Evolutionary conservation across 2,797 vertebrate species (phyloP).

Genomic region (Perodicticus potto): DNA sequence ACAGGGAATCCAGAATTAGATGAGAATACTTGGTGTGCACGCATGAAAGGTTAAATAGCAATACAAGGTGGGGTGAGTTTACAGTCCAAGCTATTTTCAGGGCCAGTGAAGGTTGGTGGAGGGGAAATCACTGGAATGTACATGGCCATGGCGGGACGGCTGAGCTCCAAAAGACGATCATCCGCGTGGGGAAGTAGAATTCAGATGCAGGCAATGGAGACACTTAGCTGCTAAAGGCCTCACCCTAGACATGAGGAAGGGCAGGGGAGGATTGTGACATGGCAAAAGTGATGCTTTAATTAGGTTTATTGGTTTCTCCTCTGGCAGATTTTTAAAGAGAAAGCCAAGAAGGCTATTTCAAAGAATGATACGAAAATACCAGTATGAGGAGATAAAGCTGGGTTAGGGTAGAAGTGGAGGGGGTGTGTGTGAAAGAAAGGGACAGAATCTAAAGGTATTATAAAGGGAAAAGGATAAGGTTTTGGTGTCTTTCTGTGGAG

Average conservation of each 20-base stretch:
- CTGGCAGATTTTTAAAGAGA: slow-evolving; percentile 10
- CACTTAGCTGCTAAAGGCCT: neutral
- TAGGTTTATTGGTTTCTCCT: neutral
- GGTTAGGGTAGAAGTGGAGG: neutral
- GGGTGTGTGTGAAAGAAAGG: neutral
- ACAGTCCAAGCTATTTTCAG: neutral
- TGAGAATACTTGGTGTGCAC: neutral
- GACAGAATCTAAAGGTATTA: neutral
- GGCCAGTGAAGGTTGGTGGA: neutral
- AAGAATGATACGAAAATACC: neutral
- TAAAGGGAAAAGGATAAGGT: neutral
- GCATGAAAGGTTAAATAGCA: neutral
- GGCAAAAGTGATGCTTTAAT: neutral
- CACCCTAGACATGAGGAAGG: neutral
- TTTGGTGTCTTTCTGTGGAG: neutral
- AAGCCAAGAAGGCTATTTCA: neutral
- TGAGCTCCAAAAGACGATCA: neutral
- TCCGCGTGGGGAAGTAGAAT: neutral
- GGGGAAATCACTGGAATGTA: neutral
- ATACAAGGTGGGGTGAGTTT: neutral
- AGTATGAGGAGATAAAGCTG: neutral
- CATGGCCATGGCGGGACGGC: neutral
- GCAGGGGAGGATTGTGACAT: neutral
- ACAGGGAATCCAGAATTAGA: neutral
- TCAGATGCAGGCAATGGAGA: neutral